Base-by-base conservation (phyloP, 2,797 vertebrate genomes). In the Toxotes lorentzi region DNA sequence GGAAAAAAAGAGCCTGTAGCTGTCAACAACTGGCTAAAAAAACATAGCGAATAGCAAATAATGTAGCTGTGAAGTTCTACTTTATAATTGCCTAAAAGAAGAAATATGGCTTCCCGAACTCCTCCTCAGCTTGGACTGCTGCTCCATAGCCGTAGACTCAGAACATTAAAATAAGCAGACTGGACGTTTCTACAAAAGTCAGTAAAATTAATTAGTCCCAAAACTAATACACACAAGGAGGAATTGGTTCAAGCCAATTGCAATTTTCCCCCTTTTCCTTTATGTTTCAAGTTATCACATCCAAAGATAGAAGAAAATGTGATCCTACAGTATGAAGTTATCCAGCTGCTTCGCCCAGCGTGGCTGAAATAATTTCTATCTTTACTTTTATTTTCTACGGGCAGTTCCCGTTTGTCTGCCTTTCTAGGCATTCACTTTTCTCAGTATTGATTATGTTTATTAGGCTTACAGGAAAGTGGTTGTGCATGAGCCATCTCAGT, bases 371-470 rank as follows among this genome's bases (percentile, higher is more conserved):
- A 21, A 57, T 76, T 85, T 81, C 50, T 63, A 63, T 73, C 57
- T 70, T 83, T 69, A 23, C 38, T 78, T 74, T 74, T 67, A 21
- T 59, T 85, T 85, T 89, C 85, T 68, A 89, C 78, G 78, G 74
- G 74, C 53, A 82, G 47, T 43, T 30, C 65, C 21, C 70, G 62
- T 81, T 85, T 60, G 56, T 67, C 41, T 68, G 68, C 38, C 2
- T 70, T 57, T 66, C 43, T 38, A 41, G 11, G 75, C 47, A 69
- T 76, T 58, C 32, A 41, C 61, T 78, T 79, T 81, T 79, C 70
- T 83, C 74, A 68, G 71, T 73, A 69, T 88, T 84, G 75, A 87
- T 87, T 85, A 73, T 51, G 70, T 82, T 88, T 84, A 87, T 86
- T 76, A 61, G n/a, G 34, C 64, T 87, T 86, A 71, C 77, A 89